Evolutionary conservation across 2,888 invertebrate genomes (phyloP), one percentile per base, ranked within the genome.

Genomic region (Azorinus chamasolen): DNA sequence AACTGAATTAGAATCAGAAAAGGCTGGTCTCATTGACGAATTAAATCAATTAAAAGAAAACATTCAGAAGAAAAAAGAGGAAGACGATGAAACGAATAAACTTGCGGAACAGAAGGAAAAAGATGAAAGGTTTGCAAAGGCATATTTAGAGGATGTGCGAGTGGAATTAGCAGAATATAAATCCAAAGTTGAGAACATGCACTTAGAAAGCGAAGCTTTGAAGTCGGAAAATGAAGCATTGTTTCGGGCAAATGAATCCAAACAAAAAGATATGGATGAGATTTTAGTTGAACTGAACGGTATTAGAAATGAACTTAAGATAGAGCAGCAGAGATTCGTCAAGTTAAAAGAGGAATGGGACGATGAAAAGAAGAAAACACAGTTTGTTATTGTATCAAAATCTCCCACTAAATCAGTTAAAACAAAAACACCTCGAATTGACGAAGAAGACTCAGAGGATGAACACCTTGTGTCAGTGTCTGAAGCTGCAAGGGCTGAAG

Each of bases 211-310:
- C 45, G 80, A 80, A 68, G 80, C 80, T 12, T 58, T 80, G 22
- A 80, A 80, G 37, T 76, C 80, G 32, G 80, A 80, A 74, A 80
- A 80, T 66, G 80, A 80, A 73, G 58, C 80, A 24, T 46, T 80
- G 4, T 80, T 80, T 32, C 68, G 77, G 18, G 80, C 76, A n/a
- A 80, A 80, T 39, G 80, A 80, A 63, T 61, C 76, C n/a, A 80
- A 71, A 27, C 70, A 75, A 37, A 61, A 71, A 54, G 80, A 76
- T 46, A 77, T 74, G 10, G 65, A 66, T 43, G 73, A 80, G 39
- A 63, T 77, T 6, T 62, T 71, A 41, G 76, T 55, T 16, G 80
- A 80, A 39, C 45, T 80, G n/a, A 51, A 51, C 0, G 62, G 53
- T 25, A 71, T 77, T 20, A 76, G 66, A 27, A 69, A 62, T 27